These are phyloP conservation scores for Molorchus minor DNA, from an alignment of 2,888 invertebrate species.

Conservation along the genomic window DNA sequence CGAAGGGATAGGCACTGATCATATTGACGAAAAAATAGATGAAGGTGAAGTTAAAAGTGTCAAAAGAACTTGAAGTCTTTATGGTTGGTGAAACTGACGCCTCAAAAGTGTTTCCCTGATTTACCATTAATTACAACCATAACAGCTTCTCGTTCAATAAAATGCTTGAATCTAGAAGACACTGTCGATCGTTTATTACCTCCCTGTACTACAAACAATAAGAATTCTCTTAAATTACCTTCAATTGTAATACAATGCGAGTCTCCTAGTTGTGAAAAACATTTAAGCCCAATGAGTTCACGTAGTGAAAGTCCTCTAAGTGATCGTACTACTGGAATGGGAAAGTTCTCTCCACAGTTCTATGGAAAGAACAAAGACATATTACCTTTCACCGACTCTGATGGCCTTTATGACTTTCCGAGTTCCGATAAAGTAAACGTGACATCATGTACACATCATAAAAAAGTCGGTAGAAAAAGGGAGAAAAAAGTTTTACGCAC, in stretches of 20 bases:
- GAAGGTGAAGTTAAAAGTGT: slow-evolving; percentile 75
- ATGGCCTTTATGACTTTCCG: slow-evolving; percentile 81
- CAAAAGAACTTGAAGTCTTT: slow-evolving; percentile 69
- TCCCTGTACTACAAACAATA: slow-evolving; percentile 47
- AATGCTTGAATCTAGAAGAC: slow-evolving; percentile 68
- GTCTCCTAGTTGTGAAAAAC: slow-evolving; percentile 51
- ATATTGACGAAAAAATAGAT: slow-evolving; percentile 74
- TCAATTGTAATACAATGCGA: slow-evolving; percentile 70
- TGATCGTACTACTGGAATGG: slow-evolving; percentile 72
- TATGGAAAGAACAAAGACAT: slow-evolving; percentile 72
- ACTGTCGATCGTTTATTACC: slow-evolving; percentile 61
- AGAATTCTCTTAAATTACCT: slow-evolving; percentile 68
- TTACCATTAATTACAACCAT: slow-evolving; percentile 59
- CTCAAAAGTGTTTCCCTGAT: slow-evolving; percentile 61
- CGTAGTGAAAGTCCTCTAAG: slow-evolving; percentile 82
- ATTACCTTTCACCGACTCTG: slow-evolving; percentile 80
- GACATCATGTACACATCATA: slow-evolving; percentile 62
- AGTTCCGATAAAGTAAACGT: slow-evolving; percentile 73
- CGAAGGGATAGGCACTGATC: slow-evolving; percentile 81
- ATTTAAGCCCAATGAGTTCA: slow-evolving; percentile 77
- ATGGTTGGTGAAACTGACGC: slow-evolving; percentile 60
- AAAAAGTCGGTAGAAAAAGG: slow-evolving; percentile 72
- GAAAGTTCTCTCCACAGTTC: slow-evolving; percentile 76
- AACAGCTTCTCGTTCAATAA: slow-evolving; percentile 66
- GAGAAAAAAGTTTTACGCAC: slow-evolving; percentile 65